Evolutionary conservation across 1,140 invertebrate genomes (phyloP).

Genomic region (Sipha flava): DNA sequence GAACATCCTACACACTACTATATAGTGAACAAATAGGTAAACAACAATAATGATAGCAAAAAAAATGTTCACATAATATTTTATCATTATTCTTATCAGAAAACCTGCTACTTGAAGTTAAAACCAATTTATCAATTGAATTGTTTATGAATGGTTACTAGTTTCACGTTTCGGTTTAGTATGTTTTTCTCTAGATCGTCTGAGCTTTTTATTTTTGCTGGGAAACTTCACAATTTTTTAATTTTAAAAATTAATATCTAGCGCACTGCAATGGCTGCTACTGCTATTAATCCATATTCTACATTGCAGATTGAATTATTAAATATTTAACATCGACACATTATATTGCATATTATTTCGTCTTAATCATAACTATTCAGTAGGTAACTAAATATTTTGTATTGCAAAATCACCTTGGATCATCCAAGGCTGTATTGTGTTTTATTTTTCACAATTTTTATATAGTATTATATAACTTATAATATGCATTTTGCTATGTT

Average conservation of each 20-base stretch:
- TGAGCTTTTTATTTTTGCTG: background rate
- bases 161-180: background rate
- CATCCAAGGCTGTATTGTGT: background rate
- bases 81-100: too few relatives aligned
- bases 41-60: too few relatives aligned
- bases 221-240: conserved; percentile 1
- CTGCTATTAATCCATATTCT: background rate
- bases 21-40: too few relatives aligned
- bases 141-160: background rate
- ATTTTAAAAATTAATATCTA: conserved; percentile 24
- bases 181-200: background rate
- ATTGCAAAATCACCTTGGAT: conserved; percentile 21
- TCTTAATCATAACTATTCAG: background rate
- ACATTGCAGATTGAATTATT: background rate
- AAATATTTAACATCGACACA: background rate
- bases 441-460: background rate
- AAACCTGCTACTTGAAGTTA: background rate
- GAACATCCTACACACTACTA: too few relatives aligned
- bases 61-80: too few relatives aligned
- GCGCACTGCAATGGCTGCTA: conserved; percentile 3
- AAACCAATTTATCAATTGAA: background rate
- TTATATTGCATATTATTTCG: background rate
- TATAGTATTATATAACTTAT: background rate
- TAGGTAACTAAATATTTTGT: conserved; percentile 10
- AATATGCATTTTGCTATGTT: background rate